Evolutionary conservation across 2,113 vertebrate species (phyloP).

Genomic region (Hyperoodon ampullatus): DNA sequence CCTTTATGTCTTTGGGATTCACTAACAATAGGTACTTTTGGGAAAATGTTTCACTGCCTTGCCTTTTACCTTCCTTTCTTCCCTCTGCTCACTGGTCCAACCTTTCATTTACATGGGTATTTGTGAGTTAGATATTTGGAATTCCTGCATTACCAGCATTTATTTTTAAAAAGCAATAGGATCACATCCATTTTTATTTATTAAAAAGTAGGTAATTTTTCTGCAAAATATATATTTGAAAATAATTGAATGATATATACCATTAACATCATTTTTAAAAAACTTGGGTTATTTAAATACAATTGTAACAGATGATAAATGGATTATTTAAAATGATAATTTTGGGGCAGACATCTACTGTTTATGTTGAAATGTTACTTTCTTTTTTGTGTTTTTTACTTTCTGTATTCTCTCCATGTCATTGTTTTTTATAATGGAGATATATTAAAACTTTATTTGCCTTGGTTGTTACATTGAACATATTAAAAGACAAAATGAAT

Average conservation of each 20-base stretch:
- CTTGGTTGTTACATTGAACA: conserved; percentile 15
- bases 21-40: background rate
- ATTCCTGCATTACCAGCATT: background rate
- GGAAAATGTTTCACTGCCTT: background rate
- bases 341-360: background rate
- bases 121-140: conserved; percentile 23
- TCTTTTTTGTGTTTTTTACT: conserved; percentile 20
- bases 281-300: conserved; percentile 26
- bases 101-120: background rate
- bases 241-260: conserved; percentile 23
- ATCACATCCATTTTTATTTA: conserved; percentile 15
- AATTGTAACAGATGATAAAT: conserved; percentile 24
- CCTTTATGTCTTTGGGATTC: background rate
- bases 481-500: conserved; percentile 33
- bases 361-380: conserved; percentile 27
- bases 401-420: background rate
- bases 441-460: conserved; percentile 35
- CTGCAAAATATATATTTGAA: conserved; percentile 33
- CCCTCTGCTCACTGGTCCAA: background rate
- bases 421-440: background rate
- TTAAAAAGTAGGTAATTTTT: conserved; percentile 43
- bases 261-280: background rate
- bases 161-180: background rate
- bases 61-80: background rate
- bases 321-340: conserved; percentile 32